A percentile compares a stretch with the other conserved stretches of the same genome.
phyloP scores from a whole-genome alignment of 2,797 vertebrate genomes.

The Poliocrania exsul region DNA sequence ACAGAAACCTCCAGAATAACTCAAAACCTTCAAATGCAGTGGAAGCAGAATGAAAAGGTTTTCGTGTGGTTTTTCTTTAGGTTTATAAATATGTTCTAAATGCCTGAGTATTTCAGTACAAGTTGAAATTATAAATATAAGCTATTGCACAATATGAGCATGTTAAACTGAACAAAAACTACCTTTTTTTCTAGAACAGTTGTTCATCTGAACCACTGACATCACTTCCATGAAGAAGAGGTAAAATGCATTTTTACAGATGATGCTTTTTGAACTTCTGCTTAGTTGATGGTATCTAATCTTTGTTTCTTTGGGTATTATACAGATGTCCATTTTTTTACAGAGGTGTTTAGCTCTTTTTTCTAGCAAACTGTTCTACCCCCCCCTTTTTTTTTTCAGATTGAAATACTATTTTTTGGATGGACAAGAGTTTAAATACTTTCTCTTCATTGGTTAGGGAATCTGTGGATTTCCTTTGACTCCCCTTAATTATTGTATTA shows the following conservation, averaged over 20 bases:
- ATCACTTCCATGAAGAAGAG: background rate
- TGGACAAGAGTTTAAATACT: background rate
- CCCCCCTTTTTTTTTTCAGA: background rate
- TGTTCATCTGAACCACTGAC: background rate
- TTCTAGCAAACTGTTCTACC: too few relatives aligned
- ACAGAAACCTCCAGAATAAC: background rate
- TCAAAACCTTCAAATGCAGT: background rate
- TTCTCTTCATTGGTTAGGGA: background rate
- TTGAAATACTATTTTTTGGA: background rate
- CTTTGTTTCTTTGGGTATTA: background rate
- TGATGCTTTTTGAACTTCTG: background rate
- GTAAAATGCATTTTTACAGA: background rate
- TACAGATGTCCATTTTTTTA: background rate
- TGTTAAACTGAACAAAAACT: background rate
- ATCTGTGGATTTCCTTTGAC: background rate
- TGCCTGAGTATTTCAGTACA: background rate
- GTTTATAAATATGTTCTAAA: background rate
- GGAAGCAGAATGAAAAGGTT: background rate
- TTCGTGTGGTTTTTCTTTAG: background rate
- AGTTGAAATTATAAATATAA: background rate
- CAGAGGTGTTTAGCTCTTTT: too few relatives aligned
- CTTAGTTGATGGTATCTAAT: background rate
- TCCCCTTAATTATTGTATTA: background rate
- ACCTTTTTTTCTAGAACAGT: background rate
- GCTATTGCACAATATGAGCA: background rate